phyloP scores from a whole-genome alignment of 1,140 invertebrate species.

The Cryptotermes secundus region DNA sequence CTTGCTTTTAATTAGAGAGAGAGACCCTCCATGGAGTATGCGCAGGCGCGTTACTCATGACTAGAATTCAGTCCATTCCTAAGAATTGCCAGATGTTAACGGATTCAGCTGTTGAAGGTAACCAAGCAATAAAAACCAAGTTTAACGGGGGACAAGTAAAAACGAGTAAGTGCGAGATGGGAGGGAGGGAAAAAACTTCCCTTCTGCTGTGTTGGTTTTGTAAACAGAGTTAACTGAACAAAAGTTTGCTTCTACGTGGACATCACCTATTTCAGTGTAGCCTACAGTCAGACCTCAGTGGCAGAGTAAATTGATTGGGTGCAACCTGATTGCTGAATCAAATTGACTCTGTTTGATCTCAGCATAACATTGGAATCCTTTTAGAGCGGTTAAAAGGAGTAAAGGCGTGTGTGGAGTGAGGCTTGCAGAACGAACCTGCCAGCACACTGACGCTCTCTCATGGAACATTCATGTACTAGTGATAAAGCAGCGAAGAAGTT shows the following conservation, averaged over 20 bases:
- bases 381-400: constrained; percentile 23
- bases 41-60: too few species aligned
- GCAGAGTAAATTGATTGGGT: constrained; percentile 35
- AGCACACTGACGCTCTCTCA: constrained; percentile 24
- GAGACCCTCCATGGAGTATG: too few species aligned
- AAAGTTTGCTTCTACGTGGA: background rate
- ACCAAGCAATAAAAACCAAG: background rate
- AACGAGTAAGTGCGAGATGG: background rate
- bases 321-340: constrained; percentile 29
- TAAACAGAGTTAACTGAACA: constrained; percentile 7
- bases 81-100: background rate
- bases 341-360: constrained; percentile 30
- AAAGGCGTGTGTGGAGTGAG: background rate
- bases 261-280: background rate
- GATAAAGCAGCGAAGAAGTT: background rate
- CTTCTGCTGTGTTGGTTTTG: background rate
- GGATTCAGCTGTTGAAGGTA: background rate
- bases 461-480: constrained; percentile 35
- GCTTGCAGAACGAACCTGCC: background rate
- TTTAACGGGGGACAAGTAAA: background rate
- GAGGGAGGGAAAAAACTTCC: background rate
- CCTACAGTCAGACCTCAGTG: background rate
- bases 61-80: background rate
- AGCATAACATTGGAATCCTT: constrained; percentile 38
- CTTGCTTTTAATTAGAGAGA: background rate